A percentile compares a stretch with the other conserved stretches of the same genome.
Evolutionary conservation across 2,888 invertebrate species (phyloP).

Genomic region (Copidosoma aretas): DNA sequence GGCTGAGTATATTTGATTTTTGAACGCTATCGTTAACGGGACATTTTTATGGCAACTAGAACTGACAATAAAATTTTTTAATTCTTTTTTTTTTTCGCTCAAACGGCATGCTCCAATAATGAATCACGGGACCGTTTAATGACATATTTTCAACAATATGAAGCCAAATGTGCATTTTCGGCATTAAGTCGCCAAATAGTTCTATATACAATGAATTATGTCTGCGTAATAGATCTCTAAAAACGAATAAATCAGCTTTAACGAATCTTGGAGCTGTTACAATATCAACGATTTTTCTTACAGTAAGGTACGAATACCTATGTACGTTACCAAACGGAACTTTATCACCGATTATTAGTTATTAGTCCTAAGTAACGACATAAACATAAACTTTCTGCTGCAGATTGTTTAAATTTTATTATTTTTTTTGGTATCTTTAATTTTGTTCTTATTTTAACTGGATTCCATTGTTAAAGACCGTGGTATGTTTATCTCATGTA

Average conservation of each 20-base stretch:
- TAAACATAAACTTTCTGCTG: too few species aligned
- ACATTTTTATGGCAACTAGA: background rate
- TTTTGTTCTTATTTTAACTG: too few species aligned
- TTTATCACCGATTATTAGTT: too few species aligned
- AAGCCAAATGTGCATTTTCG: background rate
- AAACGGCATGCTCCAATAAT: slow-evolving; percentile 1
- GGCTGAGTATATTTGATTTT: background rate
- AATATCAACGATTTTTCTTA: background rate
- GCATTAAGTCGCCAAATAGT: background rate
- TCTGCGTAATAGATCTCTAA: background rate
- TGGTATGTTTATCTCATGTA: too few species aligned
- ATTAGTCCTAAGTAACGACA: too few species aligned
- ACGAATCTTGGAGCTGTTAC: background rate
- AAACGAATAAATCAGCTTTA: background rate
- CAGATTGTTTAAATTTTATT: too few species aligned
- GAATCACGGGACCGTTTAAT: background rate
- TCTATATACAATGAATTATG: background rate
- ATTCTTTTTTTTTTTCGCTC: background rate
- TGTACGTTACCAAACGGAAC: background rate
- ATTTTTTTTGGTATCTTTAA: too few species aligned
- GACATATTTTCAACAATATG: background rate
- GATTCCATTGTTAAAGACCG: too few species aligned
- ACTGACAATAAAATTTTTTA: background rate
- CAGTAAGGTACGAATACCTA: background rate
- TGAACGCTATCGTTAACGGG: background rate